phyloP scores from a whole-genome alignment of 2,888 invertebrate species.

The Piscicola geometra region DNA sequence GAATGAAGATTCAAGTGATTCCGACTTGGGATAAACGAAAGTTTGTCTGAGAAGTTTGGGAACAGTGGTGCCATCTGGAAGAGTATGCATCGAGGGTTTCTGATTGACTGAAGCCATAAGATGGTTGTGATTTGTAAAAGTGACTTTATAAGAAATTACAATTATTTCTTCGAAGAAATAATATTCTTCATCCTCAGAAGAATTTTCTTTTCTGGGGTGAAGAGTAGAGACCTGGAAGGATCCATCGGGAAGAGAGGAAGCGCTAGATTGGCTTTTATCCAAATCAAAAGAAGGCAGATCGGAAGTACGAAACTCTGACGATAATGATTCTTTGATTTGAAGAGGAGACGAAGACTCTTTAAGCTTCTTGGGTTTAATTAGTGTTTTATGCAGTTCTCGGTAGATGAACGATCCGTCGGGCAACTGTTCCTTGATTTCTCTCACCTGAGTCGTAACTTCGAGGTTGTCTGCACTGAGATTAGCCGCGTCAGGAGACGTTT shows the following conservation, averaged over 20 bases:
- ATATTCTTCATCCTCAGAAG: background rate
- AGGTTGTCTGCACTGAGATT: conserved; percentile 5
- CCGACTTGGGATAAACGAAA: background rate
- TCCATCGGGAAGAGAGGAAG: background rate
- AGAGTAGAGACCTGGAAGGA: background rate
- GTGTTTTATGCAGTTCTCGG: background rate
- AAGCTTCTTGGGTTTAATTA: background rate
- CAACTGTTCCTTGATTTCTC: conserved; percentile 6
- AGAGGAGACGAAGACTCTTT: background rate
- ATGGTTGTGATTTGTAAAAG: background rate
- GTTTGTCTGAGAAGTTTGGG: background rate
- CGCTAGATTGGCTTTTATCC: background rate
- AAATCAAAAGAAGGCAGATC: conserved; percentile 7
- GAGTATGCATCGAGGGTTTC: background rate
- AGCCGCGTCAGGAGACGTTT: background rate
- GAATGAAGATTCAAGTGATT: background rate
- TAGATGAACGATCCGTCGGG: background rate
- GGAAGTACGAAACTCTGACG: background rate
- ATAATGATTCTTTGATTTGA: background rate
- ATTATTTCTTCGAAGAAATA: conserved; percentile 17
- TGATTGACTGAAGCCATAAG: background rate
- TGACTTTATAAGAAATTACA: conserved; percentile 1
- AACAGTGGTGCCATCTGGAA: background rate
- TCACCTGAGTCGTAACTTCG: conserved; percentile 2
- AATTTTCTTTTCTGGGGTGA: background rate